Percentiles rank a stretch among this genome's conserved stretches.
Conservation (phyloP, 2,113 vertebrate species). For the Micronycteris hirsuta region DNA sequence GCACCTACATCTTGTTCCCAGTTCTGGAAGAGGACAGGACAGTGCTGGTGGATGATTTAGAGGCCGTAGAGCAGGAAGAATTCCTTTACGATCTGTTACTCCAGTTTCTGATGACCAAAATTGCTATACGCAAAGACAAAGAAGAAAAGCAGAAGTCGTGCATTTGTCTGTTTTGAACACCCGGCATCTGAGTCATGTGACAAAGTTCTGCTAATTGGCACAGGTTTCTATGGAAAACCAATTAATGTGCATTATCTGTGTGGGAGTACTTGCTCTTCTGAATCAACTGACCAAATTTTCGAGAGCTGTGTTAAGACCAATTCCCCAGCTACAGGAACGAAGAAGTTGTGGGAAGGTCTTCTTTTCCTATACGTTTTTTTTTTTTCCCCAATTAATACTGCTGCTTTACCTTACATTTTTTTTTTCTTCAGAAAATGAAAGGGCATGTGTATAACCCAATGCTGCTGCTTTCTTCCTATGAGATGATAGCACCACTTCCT, state of each 20-base stretch:
- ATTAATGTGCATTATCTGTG: conserved; percentile 77
- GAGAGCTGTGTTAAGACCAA: conserved; percentile 54
- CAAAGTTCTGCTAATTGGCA: conserved; percentile 80
- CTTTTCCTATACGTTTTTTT: neutral
- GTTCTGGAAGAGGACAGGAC: neutral
- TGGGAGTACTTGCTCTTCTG: conserved; percentile 67
- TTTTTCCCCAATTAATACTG: neutral
- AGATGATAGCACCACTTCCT: neutral
- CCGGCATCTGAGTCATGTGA: conserved; percentile 82
- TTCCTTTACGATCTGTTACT: conserved; percentile 45
- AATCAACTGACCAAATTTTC: conserved; percentile 57
- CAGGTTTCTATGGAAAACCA: conserved; percentile 80
- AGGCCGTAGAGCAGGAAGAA: neutral
- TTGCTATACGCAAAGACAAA: conserved; percentile 79
- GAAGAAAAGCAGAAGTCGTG: conserved; percentile 80
- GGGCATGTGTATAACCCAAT: neutral
- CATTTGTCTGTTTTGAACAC: conserved; percentile 83
- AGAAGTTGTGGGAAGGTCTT: neutral
- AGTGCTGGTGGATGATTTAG: neutral
- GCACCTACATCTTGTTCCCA: neutral
- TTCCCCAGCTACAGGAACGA: conserved; percentile 63
- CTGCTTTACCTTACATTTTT: neutral
- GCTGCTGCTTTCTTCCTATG: conserved; percentile 26
- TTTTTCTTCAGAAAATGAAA: neutral
- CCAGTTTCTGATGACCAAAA: conserved; percentile 76